Percentiles rank a stretch among this genome's conserved stretches.
phyloP scores from a whole-genome alignment of 1,140 invertebrate species.

The Eriosoma lanigerum region DNA sequence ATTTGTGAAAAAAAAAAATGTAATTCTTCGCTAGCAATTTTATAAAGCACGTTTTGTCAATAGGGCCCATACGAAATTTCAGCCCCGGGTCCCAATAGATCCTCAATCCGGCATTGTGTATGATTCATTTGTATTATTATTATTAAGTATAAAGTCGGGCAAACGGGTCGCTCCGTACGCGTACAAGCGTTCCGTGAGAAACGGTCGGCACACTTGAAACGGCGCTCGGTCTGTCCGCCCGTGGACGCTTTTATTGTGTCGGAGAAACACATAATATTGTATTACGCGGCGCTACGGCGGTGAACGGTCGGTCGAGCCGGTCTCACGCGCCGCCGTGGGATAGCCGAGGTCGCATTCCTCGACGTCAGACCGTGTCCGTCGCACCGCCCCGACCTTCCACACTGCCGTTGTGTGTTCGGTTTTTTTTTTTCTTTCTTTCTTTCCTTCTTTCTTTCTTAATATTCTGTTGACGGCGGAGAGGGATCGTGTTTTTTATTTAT shows the following conservation, averaged over 20 bases:
- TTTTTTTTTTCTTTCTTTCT: too few species aligned
- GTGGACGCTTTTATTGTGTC: background rate
- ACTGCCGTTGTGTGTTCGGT: background rate
- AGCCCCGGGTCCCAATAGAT: too few species aligned
- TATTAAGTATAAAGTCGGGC: too few species aligned
- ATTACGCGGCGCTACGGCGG: conserved; percentile 4
- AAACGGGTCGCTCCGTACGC: too few species aligned
- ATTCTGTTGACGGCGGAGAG: background rate
- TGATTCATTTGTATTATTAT: too few species aligned
- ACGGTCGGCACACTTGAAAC: conserved; percentile 49
- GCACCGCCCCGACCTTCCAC: background rate
- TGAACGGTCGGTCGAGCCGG: conserved; percentile 3
- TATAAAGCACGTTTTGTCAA: too few species aligned
- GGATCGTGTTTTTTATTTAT: background rate
- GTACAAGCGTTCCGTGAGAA: background rate
- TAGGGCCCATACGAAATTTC: too few species aligned
- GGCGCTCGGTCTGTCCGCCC: background rate
- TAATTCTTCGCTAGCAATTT: too few species aligned
- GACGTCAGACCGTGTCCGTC: conserved; percentile 44
- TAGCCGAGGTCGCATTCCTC: conserved; percentile 46
- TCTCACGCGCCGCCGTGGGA: conserved; percentile 29
- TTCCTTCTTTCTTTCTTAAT: too few species aligned
- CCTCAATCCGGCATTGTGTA: too few species aligned
- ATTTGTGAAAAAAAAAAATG: too few species aligned
- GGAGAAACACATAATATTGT: background rate